A percentile compares a stretch with the other conserved stretches of the same genome.
Evolutionary conservation across 2,888 invertebrate genomes (phyloP).

Genomic region (Theretra japonica): DNA sequence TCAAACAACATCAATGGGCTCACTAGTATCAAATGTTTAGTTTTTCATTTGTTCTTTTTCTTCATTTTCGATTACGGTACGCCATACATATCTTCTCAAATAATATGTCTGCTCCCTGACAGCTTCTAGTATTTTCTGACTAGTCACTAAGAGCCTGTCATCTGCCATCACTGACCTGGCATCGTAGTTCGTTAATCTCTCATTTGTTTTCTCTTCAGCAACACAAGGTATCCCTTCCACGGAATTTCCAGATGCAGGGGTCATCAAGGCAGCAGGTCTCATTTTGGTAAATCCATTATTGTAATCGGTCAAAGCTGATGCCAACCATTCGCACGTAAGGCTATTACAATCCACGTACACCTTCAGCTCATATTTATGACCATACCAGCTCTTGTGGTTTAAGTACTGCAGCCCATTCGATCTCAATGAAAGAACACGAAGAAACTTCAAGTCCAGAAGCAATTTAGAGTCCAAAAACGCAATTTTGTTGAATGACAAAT

Average conservation of each 20-base stretch:
- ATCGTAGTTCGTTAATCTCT: slow-evolving; percentile 36
- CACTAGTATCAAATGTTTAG: background rate
- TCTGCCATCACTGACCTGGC: slow-evolving; percentile 47
- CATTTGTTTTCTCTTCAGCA: slow-evolving; percentile 40
- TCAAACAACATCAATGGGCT: background rate
- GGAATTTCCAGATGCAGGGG: slow-evolving; percentile 48
- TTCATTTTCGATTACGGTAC: slow-evolving; percentile 42
- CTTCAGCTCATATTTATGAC: slow-evolving; percentile 57
- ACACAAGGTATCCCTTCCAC: slow-evolving; percentile 71
- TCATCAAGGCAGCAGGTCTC: slow-evolving; percentile 55
- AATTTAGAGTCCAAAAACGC: slow-evolving; percentile 62
- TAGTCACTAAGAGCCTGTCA: slow-evolving; percentile 66
- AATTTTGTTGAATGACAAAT: slow-evolving; percentile 63
- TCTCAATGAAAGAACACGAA: slow-evolving; percentile 59
- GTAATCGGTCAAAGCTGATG: slow-evolving; percentile 60
- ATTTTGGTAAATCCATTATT: slow-evolving; percentile 71
- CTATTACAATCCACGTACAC: slow-evolving; percentile 70
- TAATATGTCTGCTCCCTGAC: slow-evolving; percentile 67
- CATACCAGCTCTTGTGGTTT: slow-evolving; percentile 66
- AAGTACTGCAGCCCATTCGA: slow-evolving; percentile 60
- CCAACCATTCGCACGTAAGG: slow-evolving; percentile 71
- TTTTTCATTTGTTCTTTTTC: slow-evolving; percentile 36
- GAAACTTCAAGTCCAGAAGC: slow-evolving; percentile 64
- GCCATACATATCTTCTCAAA: slow-evolving; percentile 54
- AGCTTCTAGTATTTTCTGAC: slow-evolving; percentile 71